Evolutionary conservation across 2,888 invertebrate genomes (phyloP).

Genomic region (Horisme vitalbata): DNA sequence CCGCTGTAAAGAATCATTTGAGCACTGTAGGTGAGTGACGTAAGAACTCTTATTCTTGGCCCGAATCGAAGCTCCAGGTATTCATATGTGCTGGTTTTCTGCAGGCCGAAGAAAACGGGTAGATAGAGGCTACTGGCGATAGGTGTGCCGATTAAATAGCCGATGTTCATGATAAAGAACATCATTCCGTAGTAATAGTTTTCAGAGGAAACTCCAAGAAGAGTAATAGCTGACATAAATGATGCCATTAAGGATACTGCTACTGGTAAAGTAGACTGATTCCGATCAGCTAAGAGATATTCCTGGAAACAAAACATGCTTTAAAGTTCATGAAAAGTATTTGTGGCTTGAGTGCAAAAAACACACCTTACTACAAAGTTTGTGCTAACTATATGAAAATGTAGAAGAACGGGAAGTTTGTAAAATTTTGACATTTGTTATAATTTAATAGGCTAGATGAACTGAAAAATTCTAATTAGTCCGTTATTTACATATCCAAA

Average conservation of each 20-base stretch:
- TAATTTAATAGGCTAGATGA: too few relatives aligned
- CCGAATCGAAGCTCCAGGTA: constrained; percentile 95
- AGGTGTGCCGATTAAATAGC: constrained; percentile 91
- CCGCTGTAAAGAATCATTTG: constrained; percentile 96
- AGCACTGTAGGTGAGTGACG: constrained; percentile 91
- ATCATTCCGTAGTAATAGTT: constrained; percentile 92
- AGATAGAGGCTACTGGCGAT: constrained; percentile 89
- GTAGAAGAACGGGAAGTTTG: too few relatives aligned
- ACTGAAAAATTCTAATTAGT: too few relatives aligned
- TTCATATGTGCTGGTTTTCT: constrained; percentile 94
- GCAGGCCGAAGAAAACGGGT: constrained; percentile 92
- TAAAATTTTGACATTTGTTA: too few relatives aligned
- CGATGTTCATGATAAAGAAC: constrained; percentile 89
- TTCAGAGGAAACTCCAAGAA: constrained; percentile 94
- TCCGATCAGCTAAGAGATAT: constrained; percentile 91
- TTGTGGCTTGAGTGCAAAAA: too few relatives aligned
- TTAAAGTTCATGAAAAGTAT: neutral
- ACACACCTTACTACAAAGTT: too few relatives aligned
- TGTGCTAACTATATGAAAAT: too few relatives aligned
- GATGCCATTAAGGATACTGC: constrained; percentile 95
- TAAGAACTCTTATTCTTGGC: constrained; percentile 87
- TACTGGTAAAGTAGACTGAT: constrained; percentile 90
- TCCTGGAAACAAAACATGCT: constrained; percentile 80
- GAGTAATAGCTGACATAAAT: constrained; percentile 94
- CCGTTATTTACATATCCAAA: too few relatives aligned